Percentiles rank a stretch among this genome's conserved stretches.
Evolutionary conservation across 2,113 vertebrate genomes (phyloP).

Genomic region (Hydrolagus affinis): DNA sequence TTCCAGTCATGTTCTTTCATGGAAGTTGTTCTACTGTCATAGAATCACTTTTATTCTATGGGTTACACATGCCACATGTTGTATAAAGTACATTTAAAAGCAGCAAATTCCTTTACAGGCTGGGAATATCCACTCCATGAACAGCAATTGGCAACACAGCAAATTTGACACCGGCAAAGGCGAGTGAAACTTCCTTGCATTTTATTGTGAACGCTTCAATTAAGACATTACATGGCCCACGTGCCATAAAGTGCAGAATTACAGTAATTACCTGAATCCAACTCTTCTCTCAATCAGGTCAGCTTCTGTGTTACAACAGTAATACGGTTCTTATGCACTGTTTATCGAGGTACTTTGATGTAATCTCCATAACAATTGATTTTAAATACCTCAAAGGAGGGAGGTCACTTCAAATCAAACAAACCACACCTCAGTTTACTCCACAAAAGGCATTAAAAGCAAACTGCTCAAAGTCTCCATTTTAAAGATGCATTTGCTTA

Average conservation of each 20-base stretch:
- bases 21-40: no score
- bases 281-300: slow-evolving; percentile 37
- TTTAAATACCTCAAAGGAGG: not conserved
- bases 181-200: slow-evolving; percentile 43
- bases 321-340: not conserved
- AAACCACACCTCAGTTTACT: slow-evolving; percentile 12
- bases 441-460: slow-evolving; percentile 2
- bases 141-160: not conserved
- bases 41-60: not conserved
- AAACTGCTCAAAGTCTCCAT: not conserved
- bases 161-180: slow-evolving; percentile 36
- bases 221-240: slow-evolving; percentile 83
- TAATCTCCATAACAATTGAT: not conserved
- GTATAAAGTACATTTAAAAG: not conserved
- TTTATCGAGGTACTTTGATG: not conserved
- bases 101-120: not conserved
- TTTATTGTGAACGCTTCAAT: slow-evolving; percentile 74
- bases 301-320: slow-evolving; percentile 71
- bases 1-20: not conserved
- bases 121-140: not conserved
- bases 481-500: not conserved
- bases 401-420: slow-evolving; percentile 9
- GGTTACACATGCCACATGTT: no score
- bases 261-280: slow-evolving; percentile 75
- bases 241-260: slow-evolving; percentile 91